Base-by-base conservation (phyloP, 2,797 vertebrate species). In the Halcyon chelicuti region DNA sequence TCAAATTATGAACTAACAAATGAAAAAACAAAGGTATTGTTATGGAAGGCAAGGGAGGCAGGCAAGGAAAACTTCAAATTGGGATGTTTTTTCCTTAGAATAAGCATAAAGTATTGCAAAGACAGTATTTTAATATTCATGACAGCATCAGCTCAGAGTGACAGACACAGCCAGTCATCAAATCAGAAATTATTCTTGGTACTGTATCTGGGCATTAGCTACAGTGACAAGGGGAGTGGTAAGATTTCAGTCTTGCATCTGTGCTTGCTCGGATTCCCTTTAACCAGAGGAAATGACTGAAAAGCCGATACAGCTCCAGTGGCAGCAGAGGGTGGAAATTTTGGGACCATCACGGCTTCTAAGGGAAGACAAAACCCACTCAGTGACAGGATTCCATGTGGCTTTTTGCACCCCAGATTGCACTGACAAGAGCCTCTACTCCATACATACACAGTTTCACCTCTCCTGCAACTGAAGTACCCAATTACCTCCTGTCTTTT, bases 1-100 rank as follows among this genome's bases (percentile, higher is more conserved):
- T 99, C 98, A 99, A 98, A 81, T 97, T 97, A 93, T 99, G 99
- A 98, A 99, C 99, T 99, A 89, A 94, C 85, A 98, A 93, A 94
- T 25, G 28, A 71, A 73, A 94, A 94, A 67, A 76, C 11, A 51
- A 67, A 89, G 8, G 18, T 15, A n/a, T 35, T 0, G 3, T 86
- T 29, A 52, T 29, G 9, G 51, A 28, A 28, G 17, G 28, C 12
- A 47, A 47, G 46, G 25, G 26, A 26, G 49, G 25, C 26, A 28
- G 49, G 49, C 49, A 26, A 26, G 12, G 51, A 62, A 94, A 57
- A 52, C 33, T 77, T 92, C 17, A 54, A n/a, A 44, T 31, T 55
- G 20, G 31, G 15, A 29, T 31, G 9, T 14, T n/a, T 74, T 74
- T 89, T 81, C 12, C 31, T 84, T 55, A 42, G 46, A 74, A 76